A percentile compares a stretch with the other conserved stretches of the same genome.
Evolutionary conservation across 2,113 vertebrate genomes (phyloP).

Genomic region (Apus apus): DNA sequence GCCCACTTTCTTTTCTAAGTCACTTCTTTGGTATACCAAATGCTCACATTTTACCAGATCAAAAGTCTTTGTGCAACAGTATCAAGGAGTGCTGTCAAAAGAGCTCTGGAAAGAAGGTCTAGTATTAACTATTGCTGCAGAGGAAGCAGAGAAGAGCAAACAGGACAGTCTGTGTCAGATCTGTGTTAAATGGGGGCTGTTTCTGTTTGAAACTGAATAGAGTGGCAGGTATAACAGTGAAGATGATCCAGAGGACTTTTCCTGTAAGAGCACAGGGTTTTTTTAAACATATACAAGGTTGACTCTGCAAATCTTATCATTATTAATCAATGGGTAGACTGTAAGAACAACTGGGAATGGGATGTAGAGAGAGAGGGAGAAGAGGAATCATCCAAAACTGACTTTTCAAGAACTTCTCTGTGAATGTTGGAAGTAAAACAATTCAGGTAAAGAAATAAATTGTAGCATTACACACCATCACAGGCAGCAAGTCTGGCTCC

Average conservation of each 20-base stretch:
- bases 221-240: background rate
- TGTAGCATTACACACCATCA: accelerated
- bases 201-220: background rate
- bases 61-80: background rate
- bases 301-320: background rate
- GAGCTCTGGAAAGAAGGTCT: background rate
- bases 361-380: background rate
- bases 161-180: background rate
- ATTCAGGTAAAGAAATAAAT: background rate
- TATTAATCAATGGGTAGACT: background rate
- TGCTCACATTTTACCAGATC: background rate
- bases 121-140: background rate
- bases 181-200: background rate
- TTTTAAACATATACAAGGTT: background rate
- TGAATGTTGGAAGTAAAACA: background rate
- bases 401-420: background rate
- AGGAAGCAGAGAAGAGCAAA: background rate
- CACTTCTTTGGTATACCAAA: background rate
- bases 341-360: background rate
- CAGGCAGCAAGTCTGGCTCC: background rate
- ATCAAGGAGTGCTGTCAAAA: background rate
- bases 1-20: background rate
- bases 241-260: background rate
- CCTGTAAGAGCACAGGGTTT: background rate
- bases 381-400: background rate